These are phyloP conservation scores for Branchellion lobata DNA, from an alignment of 2,888 invertebrate species.

Conservation along the genomic window DNA sequence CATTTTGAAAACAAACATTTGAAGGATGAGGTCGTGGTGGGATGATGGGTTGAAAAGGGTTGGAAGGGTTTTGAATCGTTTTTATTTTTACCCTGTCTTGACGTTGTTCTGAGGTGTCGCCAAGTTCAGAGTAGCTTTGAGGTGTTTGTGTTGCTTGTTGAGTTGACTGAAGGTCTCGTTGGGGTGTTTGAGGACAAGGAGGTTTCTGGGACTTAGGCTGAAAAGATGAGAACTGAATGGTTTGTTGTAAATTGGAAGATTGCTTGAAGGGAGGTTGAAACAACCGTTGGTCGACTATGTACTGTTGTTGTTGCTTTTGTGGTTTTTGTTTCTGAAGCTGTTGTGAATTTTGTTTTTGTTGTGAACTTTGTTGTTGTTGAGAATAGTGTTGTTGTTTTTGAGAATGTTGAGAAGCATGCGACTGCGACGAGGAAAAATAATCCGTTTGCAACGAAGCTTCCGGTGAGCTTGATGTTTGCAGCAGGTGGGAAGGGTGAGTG, in stretches of 20 bases:
- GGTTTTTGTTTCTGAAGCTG: slow-evolving; percentile 22
- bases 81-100: not conserved
- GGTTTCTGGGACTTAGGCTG: not conserved
- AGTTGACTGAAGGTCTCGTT: too few relatives aligned
- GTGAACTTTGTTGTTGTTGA: slow-evolving; percentile 15
- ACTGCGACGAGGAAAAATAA: not conserved
- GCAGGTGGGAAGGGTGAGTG: not conserved
- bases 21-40: not conserved
- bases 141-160: too few relatives aligned
- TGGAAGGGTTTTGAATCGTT: not conserved
- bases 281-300: not conserved
- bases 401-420: not conserved
- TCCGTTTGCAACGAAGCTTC: not conserved
- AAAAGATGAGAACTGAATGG: not conserved
- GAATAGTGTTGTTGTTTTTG: slow-evolving; percentile 15
- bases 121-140: too few relatives aligned
- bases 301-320: not conserved
- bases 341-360: slow-evolving; percentile 26
- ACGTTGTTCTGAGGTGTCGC: too few relatives aligned
- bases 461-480: too few relatives aligned
- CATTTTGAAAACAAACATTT: too few relatives aligned
- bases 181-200: too few relatives aligned
- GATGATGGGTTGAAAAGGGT: not conserved
- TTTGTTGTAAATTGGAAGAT: not conserved
- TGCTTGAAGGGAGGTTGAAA: not conserved